Evolutionary conservation across 2,888 invertebrate genomes (phyloP).

Genomic region (Lydus trimaculatus): DNA sequence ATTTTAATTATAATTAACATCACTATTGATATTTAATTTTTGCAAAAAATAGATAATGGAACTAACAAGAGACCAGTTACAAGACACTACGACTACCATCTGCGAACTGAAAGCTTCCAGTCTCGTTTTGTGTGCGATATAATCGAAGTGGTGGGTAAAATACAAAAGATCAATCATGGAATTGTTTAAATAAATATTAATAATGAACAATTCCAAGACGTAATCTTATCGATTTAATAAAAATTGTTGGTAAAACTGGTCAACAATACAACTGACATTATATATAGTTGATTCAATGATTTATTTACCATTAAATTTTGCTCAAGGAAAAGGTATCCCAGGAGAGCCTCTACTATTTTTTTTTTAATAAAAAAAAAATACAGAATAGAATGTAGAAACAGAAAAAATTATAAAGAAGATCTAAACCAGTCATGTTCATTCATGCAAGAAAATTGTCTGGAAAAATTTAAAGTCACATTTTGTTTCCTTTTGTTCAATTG

Average conservation of each 20-base stretch:
- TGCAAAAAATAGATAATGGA: not conserved
- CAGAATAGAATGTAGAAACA: not conserved
- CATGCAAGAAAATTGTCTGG: slow-evolving; percentile 15
- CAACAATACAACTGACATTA: too few relatives aligned
- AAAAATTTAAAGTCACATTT: slow-evolving; percentile 18
- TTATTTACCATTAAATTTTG: not conserved
- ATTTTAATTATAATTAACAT: not conserved
- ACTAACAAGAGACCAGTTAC: slow-evolving; percentile 27
- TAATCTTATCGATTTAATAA: too few relatives aligned
- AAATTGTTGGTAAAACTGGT: not conserved
- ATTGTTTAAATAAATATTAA: slow-evolving; percentile 5
- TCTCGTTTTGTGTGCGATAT: slow-evolving; percentile 22
- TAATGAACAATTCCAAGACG: too few relatives aligned
- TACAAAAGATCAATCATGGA: slow-evolving; percentile 28
- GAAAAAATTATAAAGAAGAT: not conserved
- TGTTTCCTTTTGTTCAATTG: slow-evolving; percentile 18
- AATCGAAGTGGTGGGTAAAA: slow-evolving; percentile 27
- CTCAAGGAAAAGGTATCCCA: not conserved
- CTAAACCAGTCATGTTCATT: slow-evolving; percentile 14
- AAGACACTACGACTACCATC: slow-evolving; percentile 33
- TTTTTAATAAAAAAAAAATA: not conserved
- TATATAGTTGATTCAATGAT: not conserved
- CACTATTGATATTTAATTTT: slow-evolving; percentile 20
- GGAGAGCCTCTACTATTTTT: not conserved
- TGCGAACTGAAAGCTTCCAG: slow-evolving; percentile 31